These are phyloP conservation scores for Anticlea derivata DNA, from an alignment of 2,888 invertebrate genomes.

Conservation along the genomic window DNA sequence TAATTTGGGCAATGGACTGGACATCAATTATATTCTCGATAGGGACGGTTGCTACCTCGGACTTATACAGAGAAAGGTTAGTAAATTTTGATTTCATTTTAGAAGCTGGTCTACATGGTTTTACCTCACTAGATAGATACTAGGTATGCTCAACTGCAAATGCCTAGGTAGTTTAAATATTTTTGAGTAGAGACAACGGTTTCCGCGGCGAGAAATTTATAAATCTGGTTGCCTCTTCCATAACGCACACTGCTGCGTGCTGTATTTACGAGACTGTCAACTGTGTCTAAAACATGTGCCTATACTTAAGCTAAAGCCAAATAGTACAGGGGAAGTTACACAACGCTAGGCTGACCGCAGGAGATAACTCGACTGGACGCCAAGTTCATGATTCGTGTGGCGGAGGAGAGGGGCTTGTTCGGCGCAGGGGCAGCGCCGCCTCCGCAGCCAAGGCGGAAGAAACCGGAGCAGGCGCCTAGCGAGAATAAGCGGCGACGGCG, in stretches of 20 bases:
- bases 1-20: slow-evolving; percentile 71
- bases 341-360: slow-evolving; percentile 65
- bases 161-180: too few species aligned
- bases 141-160: too few species aligned
- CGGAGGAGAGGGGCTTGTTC: slow-evolving; percentile 91
- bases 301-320: background rate
- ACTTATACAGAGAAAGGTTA: slow-evolving; percentile 86
- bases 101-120: too few species aligned
- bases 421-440: slow-evolving; percentile 75
- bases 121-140: too few species aligned
- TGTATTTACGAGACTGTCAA: too few species aligned
- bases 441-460: slow-evolving; percentile 58
- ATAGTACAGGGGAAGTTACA: slow-evolving; percentile 35
- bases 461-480: slow-evolving; percentile 51
- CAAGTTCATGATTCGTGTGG: slow-evolving; percentile 92
- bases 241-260: too few species aligned
- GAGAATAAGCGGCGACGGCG: slow-evolving; percentile 55
- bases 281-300: background rate
- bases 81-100: slow-evolving; percentile 16
- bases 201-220: too few species aligned
- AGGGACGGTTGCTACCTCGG: slow-evolving; percentile 87
- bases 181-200: too few species aligned
- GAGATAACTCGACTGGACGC: slow-evolving; percentile 91
- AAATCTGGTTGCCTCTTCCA: too few species aligned
- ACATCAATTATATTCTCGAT: slow-evolving; percentile 75